Evolutionary conservation across 2,113 vertebrate species (phyloP).

Genomic region (Struthidea cinerea): DNA sequence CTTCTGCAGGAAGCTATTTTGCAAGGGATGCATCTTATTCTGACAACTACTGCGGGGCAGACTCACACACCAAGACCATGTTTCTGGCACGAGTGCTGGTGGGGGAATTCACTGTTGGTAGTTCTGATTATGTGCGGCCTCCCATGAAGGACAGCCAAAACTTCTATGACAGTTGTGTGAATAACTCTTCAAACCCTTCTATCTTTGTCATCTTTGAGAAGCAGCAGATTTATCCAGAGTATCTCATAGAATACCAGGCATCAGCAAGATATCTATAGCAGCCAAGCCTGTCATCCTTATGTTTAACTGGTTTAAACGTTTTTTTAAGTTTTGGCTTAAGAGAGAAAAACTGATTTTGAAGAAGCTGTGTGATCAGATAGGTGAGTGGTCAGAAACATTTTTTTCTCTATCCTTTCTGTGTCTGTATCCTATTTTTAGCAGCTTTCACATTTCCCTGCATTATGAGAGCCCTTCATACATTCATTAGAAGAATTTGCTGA

Average conservation of each 20-base stretch:
- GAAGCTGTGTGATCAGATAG: not conserved
- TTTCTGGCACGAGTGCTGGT: conserved; percentile 87
- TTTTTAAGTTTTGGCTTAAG: not conserved
- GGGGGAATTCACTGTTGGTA: conserved; percentile 79
- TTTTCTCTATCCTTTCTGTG: not conserved
- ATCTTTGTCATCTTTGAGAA: conserved; percentile 92
- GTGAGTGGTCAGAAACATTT: not conserved
- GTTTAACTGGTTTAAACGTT: not conserved
- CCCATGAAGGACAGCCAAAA: conserved; percentile 73
- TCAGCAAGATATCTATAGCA: not conserved
- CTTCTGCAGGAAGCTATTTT: conserved; percentile 88
- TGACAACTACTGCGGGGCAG: conserved; percentile 65
- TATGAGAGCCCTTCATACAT: not conserved
- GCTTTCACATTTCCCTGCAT: not conserved
- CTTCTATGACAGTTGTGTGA: conserved; percentile 90
- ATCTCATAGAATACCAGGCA: conserved; percentile 80
- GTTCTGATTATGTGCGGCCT: conserved; percentile 69
- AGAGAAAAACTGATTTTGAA: not conserved
- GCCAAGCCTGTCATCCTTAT: not conserved
- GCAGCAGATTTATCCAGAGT: conserved; percentile 90
- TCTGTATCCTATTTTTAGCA: not conserved
- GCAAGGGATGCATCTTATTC: conserved; percentile 86
- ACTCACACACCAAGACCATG: conserved; percentile 62
- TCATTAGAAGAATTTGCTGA: not conserved
- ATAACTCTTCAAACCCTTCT: conserved; percentile 73